Conservation (phyloP, 1,140 invertebrate species). For the Propsilocerus akamusi region DNA sequence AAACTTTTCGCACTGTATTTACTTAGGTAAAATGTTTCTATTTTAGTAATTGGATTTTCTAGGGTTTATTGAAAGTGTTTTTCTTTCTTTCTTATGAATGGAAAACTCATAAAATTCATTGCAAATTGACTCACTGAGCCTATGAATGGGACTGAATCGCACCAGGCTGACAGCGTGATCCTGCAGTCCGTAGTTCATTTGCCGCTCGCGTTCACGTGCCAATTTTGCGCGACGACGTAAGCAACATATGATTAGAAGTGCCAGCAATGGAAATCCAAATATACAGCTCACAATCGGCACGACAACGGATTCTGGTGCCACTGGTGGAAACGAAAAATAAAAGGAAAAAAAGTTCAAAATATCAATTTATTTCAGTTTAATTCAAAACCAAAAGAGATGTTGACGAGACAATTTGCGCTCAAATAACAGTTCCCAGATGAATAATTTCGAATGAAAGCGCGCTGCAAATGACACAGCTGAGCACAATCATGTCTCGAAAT, state of each 20-base stretch:
- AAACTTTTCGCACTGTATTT: too few species aligned
- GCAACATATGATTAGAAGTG: slow-evolving; percentile 71
- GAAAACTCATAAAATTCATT: background rate
- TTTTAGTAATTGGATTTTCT: background rate
- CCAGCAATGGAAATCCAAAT: slow-evolving; percentile 67
- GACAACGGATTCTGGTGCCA: slow-evolving; percentile 71
- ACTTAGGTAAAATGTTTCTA: too few species aligned
- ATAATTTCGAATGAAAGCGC: background rate
- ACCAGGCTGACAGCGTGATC: slow-evolving; percentile 61
- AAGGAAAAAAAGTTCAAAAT: background rate
- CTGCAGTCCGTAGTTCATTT: slow-evolving; percentile 57
- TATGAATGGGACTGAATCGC: slow-evolving; percentile 51
- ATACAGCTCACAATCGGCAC: slow-evolving; percentile 79
- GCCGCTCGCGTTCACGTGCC: slow-evolving; percentile 53
- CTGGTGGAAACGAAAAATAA: slow-evolving; percentile 40
- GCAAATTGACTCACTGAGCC: slow-evolving; percentile 37
- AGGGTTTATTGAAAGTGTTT: background rate
- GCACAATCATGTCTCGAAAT: background rate
- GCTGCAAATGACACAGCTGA: background rate
- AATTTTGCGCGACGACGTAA: slow-evolving; percentile 61
- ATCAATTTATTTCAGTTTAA: background rate
- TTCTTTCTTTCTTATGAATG: background rate
- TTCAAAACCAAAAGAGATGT: background rate
- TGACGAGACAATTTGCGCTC: background rate
- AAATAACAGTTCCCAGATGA: background rate